Conservation (phyloP, 2,797 vertebrate genomes). For the Arremon aurantiirostris region DNA sequence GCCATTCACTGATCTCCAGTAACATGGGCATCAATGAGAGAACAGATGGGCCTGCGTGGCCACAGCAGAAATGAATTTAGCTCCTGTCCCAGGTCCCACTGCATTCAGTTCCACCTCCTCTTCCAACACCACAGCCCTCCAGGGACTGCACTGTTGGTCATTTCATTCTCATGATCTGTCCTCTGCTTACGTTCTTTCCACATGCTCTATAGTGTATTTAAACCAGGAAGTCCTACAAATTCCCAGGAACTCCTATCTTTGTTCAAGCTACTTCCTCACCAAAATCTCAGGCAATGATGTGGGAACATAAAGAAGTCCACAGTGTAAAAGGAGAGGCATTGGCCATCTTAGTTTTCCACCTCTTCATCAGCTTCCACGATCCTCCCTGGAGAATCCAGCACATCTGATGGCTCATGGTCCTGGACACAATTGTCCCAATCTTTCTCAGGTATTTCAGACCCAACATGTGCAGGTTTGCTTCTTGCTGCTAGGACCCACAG, state of each 20-base stretch:
- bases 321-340: neutral
- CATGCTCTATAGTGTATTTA: neutral
- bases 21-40: constrained; percentile 11
- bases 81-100: constrained; percentile 10
- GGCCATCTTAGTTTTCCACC: neutral
- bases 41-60: constrained; percentile 22
- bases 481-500: neutral
- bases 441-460: neutral
- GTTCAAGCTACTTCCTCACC: neutral
- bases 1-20: constrained; percentile 18
- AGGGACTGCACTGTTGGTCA: neutral
- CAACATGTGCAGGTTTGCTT: neutral
- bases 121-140: neutral
- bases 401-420: neutral
- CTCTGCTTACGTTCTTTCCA: neutral
- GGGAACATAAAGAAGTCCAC: neutral
- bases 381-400: neutral
- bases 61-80: constrained; percentile 46
- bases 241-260: neutral
- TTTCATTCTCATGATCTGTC: neutral
- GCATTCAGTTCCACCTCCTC: constrained; percentile 2
- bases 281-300: neutral
- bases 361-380: neutral
- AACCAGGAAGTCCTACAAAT: neutral
- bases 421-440: neutral